These are phyloP conservation scores for Xestia rhomboidea DNA, from an alignment of 2,888 invertebrate genomes.

Conservation along the genomic window DNA sequence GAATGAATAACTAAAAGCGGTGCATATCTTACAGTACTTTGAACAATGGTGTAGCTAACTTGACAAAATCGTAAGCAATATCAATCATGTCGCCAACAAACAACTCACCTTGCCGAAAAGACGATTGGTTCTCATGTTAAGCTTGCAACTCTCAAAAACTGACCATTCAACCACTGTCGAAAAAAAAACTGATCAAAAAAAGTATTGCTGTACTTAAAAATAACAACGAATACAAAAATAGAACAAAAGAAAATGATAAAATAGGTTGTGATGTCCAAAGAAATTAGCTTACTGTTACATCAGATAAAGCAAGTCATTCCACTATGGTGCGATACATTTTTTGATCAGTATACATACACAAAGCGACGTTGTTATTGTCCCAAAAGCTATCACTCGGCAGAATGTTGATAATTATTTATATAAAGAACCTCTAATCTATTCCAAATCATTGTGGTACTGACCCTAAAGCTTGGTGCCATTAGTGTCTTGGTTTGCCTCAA, in stretches of 20 bases:
- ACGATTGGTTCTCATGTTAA: conserved; percentile 30
- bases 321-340: conserved; percentile 14
- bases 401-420: neutral
- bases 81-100: conserved; percentile 1
- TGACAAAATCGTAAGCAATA: neutral
- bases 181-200: conserved; percentile 24
- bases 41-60: neutral
- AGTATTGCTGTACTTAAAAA: neutral
- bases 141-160: conserved; percentile 8
- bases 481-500: neutral
- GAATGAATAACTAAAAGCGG: no score
- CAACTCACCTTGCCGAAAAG: neutral
- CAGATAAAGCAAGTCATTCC: neutral
- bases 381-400: neutral
- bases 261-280: no score
- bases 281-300: neutral
- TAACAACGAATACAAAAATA: neutral
- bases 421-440: neutral
- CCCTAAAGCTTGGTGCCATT: neutral
- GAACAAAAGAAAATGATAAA: neutral
- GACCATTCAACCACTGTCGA: conserved; percentile 19
- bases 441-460: neutral
- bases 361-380: neutral
- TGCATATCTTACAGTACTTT: neutral
- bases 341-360: conserved; percentile 12